Evolutionary conservation across 2,113 vertebrate species (phyloP).

Genomic region (Cephalopholis sonnerati): DNA sequence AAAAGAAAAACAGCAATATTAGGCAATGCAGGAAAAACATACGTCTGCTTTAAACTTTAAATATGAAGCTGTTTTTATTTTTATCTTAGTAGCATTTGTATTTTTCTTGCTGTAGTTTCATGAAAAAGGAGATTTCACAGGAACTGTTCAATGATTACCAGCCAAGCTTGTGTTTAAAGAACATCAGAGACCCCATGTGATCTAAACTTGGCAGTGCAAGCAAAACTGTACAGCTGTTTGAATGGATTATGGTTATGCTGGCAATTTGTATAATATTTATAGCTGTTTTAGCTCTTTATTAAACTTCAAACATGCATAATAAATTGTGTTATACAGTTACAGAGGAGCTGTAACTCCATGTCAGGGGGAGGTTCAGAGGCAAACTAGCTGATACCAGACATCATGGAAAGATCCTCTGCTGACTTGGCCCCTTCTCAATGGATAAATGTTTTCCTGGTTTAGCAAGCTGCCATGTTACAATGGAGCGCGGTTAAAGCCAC

Average conservation of each 20-base stretch:
- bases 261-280: not conserved
- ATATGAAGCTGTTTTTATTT: not conserved
- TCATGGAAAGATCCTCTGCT: conserved; percentile 72
- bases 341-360: conserved; percentile 22
- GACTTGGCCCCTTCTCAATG: conserved; percentile 67
- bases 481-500: conserved; percentile 64
- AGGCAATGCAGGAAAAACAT: not conserved
- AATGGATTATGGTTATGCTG: not conserved
- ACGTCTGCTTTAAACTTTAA: not conserved
- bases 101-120: no score
- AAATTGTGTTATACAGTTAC: not conserved
- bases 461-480: conserved; percentile 62
- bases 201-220: conserved; percentile 56
- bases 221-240: not conserved
- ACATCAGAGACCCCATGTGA: conserved; percentile 75
- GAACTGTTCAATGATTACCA: not conserved
- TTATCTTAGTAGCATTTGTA: not conserved
- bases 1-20: not conserved
- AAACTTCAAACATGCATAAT: not conserved
- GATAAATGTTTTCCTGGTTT: conserved; percentile 60
- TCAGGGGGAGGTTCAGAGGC: not conserved
- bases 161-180: conserved; percentile 41
- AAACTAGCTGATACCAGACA: conserved; percentile 46
- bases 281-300: not conserved
- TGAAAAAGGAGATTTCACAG: not conserved